phyloP scores from a whole-genome alignment of 2,797 vertebrate genomes.

The Bradypodion pumilum region DNA sequence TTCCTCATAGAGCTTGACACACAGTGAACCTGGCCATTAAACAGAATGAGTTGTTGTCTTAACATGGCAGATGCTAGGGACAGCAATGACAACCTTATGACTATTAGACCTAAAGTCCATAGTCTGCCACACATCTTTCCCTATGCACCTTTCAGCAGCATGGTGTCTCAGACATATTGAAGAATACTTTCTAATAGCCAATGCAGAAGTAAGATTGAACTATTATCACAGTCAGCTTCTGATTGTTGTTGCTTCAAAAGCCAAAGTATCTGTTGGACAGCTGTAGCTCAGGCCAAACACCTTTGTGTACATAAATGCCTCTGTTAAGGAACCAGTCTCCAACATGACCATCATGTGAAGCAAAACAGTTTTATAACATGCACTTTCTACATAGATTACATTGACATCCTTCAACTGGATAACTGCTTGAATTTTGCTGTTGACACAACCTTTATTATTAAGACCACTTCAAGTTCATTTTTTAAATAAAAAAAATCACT shows the following conservation, averaged over 20 bases:
- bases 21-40: too few species aligned
- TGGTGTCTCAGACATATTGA: background rate
- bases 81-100: too few species aligned
- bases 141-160: background rate
- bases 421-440: conserved; percentile 63
- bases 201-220: background rate
- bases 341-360: background rate
- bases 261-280: background rate
- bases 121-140: background rate
- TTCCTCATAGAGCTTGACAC: too few species aligned
- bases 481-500: conserved; percentile 43
- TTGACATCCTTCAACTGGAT: conserved; percentile 56
- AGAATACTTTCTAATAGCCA: background rate
- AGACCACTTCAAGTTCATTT: conserved; percentile 52
- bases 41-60: too few species aligned
- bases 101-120: background rate
- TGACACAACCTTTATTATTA: conserved; percentile 46
- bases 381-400: conserved; percentile 55
- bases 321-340: conserved; percentile 25
- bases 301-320: conserved; percentile 42
- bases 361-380: conserved; percentile 17
- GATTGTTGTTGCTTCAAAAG: background rate
- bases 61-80: too few species aligned
- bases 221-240: background rate
- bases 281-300: conserved; percentile 30